Percentiles rank a stretch among this genome's conserved stretches.
phyloP scores from a whole-genome alignment of 2,888 invertebrate species.

The Ethmia dodecea region DNA sequence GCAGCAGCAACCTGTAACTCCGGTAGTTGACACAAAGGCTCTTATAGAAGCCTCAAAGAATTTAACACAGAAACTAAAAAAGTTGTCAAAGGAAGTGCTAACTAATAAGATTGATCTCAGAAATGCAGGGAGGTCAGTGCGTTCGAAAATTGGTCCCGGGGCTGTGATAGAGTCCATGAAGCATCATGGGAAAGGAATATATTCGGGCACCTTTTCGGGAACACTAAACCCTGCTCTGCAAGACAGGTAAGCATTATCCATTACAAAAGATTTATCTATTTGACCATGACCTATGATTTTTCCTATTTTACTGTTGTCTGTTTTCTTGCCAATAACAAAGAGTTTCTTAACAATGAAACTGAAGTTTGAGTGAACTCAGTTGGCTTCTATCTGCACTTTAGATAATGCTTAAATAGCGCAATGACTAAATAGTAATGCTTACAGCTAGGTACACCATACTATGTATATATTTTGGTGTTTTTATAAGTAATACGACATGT shows the following conservation, averaged over 20 bases:
- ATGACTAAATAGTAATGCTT: too few relatives aligned
- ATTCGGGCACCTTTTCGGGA: slow-evolving; percentile 97
- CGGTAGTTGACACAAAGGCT: slow-evolving; percentile 82
- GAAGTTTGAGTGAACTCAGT: too few relatives aligned
- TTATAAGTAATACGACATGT: too few relatives aligned
- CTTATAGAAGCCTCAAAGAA: slow-evolving; percentile 94
- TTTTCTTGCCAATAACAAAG: background rate
- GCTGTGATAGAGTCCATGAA: slow-evolving; percentile 95
- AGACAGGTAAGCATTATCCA: slow-evolving; percentile 77
- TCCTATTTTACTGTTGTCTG: background rate
- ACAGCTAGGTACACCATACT: too few relatives aligned
- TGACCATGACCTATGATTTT: background rate
- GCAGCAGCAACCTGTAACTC: slow-evolving; percentile 48
- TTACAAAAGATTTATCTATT: background rate
- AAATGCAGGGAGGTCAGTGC: slow-evolving; percentile 66
- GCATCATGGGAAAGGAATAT: slow-evolving; percentile 96
- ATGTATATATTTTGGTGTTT: too few relatives aligned
- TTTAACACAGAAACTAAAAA: slow-evolving; percentile 92
- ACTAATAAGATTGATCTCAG: slow-evolving; percentile 80
- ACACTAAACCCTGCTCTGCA: slow-evolving; percentile 95
- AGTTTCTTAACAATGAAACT: background rate
- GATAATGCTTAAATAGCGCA: too few relatives aligned
- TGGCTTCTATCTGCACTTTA: too few relatives aligned
- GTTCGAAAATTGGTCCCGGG: slow-evolving; percentile 75
- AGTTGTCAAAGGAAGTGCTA: slow-evolving; percentile 92